These are phyloP conservation scores for Abrostola tripartita DNA, from an alignment of 2,888 invertebrate genomes.

Conservation along the genomic window DNA sequence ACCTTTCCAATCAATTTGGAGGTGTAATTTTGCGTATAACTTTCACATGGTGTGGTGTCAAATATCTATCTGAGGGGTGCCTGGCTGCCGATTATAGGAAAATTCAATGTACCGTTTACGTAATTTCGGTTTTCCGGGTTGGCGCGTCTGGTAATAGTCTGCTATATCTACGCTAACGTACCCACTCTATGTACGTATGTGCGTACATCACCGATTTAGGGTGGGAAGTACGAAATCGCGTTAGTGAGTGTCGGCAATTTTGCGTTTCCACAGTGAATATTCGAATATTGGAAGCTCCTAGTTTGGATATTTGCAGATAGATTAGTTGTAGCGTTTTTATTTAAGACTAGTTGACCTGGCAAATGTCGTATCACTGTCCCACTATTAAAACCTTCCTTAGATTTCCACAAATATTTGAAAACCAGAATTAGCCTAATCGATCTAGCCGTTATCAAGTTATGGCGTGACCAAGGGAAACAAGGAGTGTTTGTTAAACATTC, in stretches of 20 bases:
- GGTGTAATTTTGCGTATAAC: conserved; percentile 25
- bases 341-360: too few relatives aligned
- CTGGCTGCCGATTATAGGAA: conserved; percentile 75
- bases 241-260: conserved; percentile 10
- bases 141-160: conserved; percentile 77
- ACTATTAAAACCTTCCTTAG: too few relatives aligned
- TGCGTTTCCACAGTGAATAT: conserved; percentile 2
- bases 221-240: conserved; percentile 9
- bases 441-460: too few relatives aligned
- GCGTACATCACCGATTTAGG: conserved; percentile 21
- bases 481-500: too few relatives aligned
- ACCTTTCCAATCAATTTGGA: conserved; percentile 12
- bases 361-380: too few relatives aligned
- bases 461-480: too few relatives aligned
- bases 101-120: conserved; percentile 84
- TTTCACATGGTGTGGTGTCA: conserved; percentile 37
- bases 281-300: background rate
- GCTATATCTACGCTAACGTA: conserved; percentile 46
- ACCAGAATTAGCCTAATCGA: too few relatives aligned
- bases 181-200: conserved; percentile 16
- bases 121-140: conserved; percentile 86
- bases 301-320: background rate
- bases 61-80: conserved; percentile 29
- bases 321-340: background rate
- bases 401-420: too few relatives aligned